Base-by-base conservation (phyloP, 2,888 invertebrate species). In the Xestia ashworthii region DNA sequence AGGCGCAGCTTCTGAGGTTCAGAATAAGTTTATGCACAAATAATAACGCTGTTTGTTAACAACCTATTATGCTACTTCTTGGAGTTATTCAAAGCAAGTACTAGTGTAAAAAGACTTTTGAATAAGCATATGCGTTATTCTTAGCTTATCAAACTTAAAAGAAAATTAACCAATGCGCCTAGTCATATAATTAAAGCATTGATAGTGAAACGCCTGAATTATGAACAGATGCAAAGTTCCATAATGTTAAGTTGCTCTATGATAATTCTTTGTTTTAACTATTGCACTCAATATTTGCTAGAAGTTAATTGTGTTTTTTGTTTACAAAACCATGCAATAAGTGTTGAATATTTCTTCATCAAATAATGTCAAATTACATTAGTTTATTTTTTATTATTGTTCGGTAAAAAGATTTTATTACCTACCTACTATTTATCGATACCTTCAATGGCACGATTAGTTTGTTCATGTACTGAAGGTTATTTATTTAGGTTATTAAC, bases 321-420 rank as follows among this genome's bases (percentile, higher is more conserved):
- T 67, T 60, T 55, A 55, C 48, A 19, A 53, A 53, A 80, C 32
- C 69, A 80, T 41, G 81, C 70, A 84, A 84, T 46, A 58, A 66
- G 1, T 84, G 25, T 74, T 81, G 71, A 25, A 16, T 64, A 58
- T 82, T 74, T 41, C 75, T 74, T 67, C 55, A 82, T 55, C 4
- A 65, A 44, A 48, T 22, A 12, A 69, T 66, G 79, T 60, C 19
- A 55, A 53, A 68, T 55, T 4, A 25, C 38, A 38, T 2, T 50
- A 25, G n/a, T n/a, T 53, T 38, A 3, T 58, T 25, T n/a, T n/a
- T 14, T 69, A 38, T 65, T 58, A 69, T 70, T 83, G 38, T 80
- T 58, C 60, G 38, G 11, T 32, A 44, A 55, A 69, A 69, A 48
- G 3, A 0, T 44, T 25, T 55, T 67, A 38, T 9, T 53, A 46